phyloP scores from a whole-genome alignment of 2,797 vertebrate species.

The Pristis pectinata region DNA sequence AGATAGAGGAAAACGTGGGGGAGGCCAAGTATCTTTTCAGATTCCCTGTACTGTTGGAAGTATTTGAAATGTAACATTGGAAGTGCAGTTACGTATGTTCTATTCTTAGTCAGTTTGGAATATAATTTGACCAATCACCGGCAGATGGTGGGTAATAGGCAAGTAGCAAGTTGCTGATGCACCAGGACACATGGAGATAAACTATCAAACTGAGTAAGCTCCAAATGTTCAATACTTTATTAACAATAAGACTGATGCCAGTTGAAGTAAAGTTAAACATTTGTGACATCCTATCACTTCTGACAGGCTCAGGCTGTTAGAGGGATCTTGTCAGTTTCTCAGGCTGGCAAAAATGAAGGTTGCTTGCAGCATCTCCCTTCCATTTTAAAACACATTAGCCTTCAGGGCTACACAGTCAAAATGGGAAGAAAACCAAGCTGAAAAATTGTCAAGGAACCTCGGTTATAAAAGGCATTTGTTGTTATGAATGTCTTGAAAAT shows the following conservation, averaged over 20 bases:
- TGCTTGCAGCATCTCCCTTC: neutral
- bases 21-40: neutral
- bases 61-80: neutral
- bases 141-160: no score
- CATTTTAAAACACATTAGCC: neutral
- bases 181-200: neutral
- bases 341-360: neutral
- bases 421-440: neutral
- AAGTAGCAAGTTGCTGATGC: neutral
- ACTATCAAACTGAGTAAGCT: neutral
- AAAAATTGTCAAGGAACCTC: neutral
- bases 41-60: neutral
- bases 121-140: neutral
- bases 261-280: neutral
- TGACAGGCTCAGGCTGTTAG: neutral
- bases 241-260: neutral
- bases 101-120: constrained; percentile 18
- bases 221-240: neutral
- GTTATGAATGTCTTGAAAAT: neutral
- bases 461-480: neutral
- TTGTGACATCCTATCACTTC: neutral
- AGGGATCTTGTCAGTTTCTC: neutral
- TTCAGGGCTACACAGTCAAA: neutral
- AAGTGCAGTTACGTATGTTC: neutral
- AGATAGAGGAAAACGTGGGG: neutral